Percentiles rank a stretch among this genome's conserved stretches.
Evolutionary conservation across 2,888 invertebrate genomes (phyloP).

Genomic region (Xestoiulus laeticollis): DNA sequence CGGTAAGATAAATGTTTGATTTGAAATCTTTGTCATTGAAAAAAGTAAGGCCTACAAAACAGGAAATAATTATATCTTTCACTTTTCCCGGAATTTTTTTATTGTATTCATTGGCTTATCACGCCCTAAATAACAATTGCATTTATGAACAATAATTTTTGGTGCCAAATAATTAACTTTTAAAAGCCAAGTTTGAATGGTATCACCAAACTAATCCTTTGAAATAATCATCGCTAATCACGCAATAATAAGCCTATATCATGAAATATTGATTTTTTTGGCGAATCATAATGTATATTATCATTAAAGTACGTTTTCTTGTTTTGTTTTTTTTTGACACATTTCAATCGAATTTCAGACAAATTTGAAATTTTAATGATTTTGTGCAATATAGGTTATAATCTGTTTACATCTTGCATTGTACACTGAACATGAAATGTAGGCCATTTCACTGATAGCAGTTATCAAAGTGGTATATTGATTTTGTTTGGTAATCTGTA

Average conservation of each 20-base stretch:
- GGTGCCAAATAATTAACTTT: background rate
- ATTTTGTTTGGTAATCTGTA: background rate
- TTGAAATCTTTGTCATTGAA: background rate
- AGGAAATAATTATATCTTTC: background rate
- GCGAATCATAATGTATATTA: too few relatives aligned
- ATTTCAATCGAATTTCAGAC: too few relatives aligned
- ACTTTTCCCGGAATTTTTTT: background rate
- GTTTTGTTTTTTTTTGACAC: too few relatives aligned
- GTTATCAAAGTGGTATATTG: background rate
- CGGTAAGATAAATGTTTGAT: background rate
- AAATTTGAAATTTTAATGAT: background rate
- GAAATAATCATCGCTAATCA: too few relatives aligned
- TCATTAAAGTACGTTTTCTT: too few relatives aligned
- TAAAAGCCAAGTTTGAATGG: too few relatives aligned
- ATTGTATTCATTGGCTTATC: background rate
- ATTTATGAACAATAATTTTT: background rate
- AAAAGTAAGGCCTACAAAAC: background rate
- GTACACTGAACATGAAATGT: background rate
- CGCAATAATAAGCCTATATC: too few relatives aligned
- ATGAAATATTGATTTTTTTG: too few relatives aligned
- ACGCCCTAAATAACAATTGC: background rate
- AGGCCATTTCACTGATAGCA: background rate
- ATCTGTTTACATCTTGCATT: background rate
- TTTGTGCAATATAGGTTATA: background rate
- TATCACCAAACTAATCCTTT: too few relatives aligned